These are phyloP conservation scores for Acomys russatus DNA, from an alignment of 2,797 vertebrate genomes.

Conservation along the genomic window DNA sequence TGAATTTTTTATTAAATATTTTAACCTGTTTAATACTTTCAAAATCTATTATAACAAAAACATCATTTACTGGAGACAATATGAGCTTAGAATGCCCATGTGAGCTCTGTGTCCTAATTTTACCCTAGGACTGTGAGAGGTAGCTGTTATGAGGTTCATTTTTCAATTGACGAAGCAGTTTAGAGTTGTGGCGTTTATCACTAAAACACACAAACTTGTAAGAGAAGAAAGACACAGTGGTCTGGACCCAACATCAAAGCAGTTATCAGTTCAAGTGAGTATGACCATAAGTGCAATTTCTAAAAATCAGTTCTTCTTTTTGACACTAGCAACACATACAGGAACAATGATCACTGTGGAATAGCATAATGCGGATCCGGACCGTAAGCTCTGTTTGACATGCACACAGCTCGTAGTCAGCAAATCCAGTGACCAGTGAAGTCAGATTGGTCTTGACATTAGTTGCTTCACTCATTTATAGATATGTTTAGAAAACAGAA, in stretches of 20 bases:
- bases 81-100: neutral
- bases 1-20: slow-evolving; percentile 34
- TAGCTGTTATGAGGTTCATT: neutral
- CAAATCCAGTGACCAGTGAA: slow-evolving; percentile 52
- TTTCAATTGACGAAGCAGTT: neutral
- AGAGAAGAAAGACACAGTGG: neutral
- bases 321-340: neutral
- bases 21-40: neutral
- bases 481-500: slow-evolving; percentile 60
- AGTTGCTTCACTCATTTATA: slow-evolving; percentile 64
- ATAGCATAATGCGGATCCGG: slow-evolving; percentile 1
- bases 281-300: neutral
- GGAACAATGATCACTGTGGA: neutral
- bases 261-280: slow-evolving; percentile 12
- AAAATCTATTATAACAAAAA: slow-evolving; percentile 47
- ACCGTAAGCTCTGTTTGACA: slow-evolving; percentile 34
- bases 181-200: neutral
- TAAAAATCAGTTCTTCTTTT: slow-evolving; percentile 16
- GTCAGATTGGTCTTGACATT: slow-evolving; percentile 57
- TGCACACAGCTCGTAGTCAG: neutral
- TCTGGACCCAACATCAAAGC: neutral
- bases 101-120: neutral
- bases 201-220: neutral
- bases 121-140: neutral
- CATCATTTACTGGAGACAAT: neutral